Base-by-base conservation (phyloP, 2,888 invertebrate species). In the Euspilapteryx auroguttella region DNA sequence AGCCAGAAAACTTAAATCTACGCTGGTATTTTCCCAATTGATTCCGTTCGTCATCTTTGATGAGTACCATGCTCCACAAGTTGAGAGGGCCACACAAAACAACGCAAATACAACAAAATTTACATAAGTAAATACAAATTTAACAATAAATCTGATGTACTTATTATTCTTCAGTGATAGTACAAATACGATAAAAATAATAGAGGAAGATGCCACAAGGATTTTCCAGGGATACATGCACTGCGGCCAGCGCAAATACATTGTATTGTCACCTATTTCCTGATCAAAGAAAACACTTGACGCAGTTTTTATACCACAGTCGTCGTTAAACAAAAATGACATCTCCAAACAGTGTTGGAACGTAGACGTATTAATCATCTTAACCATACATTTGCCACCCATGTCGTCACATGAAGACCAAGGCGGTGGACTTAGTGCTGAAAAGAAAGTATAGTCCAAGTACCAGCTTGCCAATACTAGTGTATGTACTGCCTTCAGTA, bases 281-380 rank as follows among this genome's bases (percentile, higher is more conserved):
- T 47, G 49, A 29, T 61, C 56, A 34, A 58, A 75, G 34, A 71
- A 68, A 29, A 47, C 58, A 28, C 45, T 44, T 34, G 65, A 66
- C 3, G 69, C 65, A 3, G 68, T 71, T 41, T 56, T 56, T 45
- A 63, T 56, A 3, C 62, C 64, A 14, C 69, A 68, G 31, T 66
- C 63, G n/a, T 50, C 49, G n/a, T 47, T 39, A 30, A 57, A 65
- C 30, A 66, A 34, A 8, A 36, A 32, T 42, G 61, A 57, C 15
- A 64, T 52, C 47, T 69, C 66, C 25, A 73, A 30, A 30, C 71
- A 73, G 34, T 63, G 61, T 49, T 73, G 69, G 36, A 63, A 71
- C 33, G 55, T 40, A 1, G 71, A 59, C 1, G 65, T 42, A 28
- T 73, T 64, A 1, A 59, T 31, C 24, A 54, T 42, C 42, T 73